phyloP scores from a whole-genome alignment of 2,113 vertebrate species.

The Tenebrosternarchus preto region DNA sequence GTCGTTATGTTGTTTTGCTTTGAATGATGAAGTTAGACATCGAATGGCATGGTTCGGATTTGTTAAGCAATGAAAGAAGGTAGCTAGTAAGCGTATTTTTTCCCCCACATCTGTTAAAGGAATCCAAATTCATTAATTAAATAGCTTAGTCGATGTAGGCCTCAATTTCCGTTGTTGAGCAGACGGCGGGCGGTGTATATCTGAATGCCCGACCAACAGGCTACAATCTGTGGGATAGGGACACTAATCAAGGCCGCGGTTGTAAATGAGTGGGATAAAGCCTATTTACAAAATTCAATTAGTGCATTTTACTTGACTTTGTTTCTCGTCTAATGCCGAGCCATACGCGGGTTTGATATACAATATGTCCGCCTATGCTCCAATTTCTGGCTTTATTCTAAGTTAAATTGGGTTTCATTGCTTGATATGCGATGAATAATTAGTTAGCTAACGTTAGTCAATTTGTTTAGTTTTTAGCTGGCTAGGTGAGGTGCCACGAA shows the following conservation, averaged over 20 bases:
- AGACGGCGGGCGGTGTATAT: constrained; percentile 69
- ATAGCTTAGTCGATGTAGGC: constrained; percentile 75
- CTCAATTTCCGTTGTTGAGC: constrained; percentile 72
- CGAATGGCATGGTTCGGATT: constrained; percentile 56
- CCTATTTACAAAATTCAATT: constrained; percentile 54
- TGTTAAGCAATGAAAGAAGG: constrained; percentile 58
- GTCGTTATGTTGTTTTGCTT: constrained; percentile 56
- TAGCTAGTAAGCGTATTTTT: constrained; percentile 66
- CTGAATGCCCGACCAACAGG: constrained; percentile 67
- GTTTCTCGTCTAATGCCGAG: not conserved
- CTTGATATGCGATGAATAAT: constrained; percentile 54
- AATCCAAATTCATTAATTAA: constrained; percentile 80
- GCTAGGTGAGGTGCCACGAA: constrained; percentile 67
- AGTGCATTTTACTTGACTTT: constrained; percentile 28
- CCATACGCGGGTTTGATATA: not conserved
- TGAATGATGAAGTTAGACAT: constrained; percentile 54
- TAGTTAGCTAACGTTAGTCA: constrained; percentile 69
- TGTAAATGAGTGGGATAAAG: constrained; percentile 47
- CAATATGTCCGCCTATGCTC: not conserved
- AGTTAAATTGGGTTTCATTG: constrained; percentile 34
- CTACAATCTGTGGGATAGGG: constrained; percentile 67
- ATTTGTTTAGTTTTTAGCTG: constrained; percentile 52
- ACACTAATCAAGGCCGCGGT: constrained; percentile 73
- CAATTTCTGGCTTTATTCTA: constrained; percentile 18
- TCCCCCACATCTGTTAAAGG: constrained; percentile 73